Conservation (phyloP, 2,888 invertebrate genomes). For the Rotaria socialis region DNA sequence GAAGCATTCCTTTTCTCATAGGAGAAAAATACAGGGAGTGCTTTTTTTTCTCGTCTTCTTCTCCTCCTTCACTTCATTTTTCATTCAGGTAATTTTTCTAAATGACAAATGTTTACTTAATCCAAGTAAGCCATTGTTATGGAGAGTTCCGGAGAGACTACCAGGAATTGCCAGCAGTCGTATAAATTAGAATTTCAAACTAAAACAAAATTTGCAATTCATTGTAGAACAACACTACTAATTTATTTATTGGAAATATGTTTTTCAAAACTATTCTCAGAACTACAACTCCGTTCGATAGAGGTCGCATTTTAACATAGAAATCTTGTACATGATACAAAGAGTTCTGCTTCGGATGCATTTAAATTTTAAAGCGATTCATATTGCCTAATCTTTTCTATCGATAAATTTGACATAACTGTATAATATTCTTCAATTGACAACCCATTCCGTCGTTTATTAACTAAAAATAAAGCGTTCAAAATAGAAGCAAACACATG, state of each 20-base stretch:
- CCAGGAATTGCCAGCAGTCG: background rate
- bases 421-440: too few species aligned
- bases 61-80: background rate
- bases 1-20: background rate
- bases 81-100: background rate
- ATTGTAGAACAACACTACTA: background rate
- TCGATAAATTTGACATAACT: too few species aligned
- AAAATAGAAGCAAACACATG: too few species aligned
- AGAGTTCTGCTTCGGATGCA: too few species aligned
- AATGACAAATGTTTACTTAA: background rate
- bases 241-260: background rate
- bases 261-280: too few species aligned
- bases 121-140: background rate
- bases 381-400: too few species aligned
- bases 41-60: background rate
- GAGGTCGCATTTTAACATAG: background rate
- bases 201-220: too few species aligned
- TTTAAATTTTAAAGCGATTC: too few species aligned
- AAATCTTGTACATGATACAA: too few species aligned
- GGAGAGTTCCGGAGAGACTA: background rate
- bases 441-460: too few species aligned
- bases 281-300: background rate
- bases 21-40: background rate
- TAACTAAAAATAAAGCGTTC: too few species aligned
- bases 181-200: background rate